phyloP scores from a whole-genome alignment of 2,797 vertebrate genomes.

The Linurgus olivaceus region DNA sequence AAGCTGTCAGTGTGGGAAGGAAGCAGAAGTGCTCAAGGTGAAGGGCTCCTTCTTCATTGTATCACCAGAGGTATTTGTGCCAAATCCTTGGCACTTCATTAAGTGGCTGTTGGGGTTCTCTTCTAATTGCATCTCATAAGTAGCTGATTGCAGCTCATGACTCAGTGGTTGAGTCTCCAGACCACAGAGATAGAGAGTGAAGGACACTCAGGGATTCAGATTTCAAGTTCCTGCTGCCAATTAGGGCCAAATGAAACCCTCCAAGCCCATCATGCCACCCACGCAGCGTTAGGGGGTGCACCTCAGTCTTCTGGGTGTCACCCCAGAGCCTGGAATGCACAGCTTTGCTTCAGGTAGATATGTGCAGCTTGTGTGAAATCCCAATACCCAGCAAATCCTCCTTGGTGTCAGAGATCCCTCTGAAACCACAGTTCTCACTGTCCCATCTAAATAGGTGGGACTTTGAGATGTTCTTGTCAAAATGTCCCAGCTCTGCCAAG shows the following conservation, averaged over 20 bases:
- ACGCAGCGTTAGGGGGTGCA: not conserved
- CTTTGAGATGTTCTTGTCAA: not conserved
- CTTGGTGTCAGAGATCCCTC: not conserved
- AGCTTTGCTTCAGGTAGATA: not conserved
- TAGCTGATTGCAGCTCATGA: constrained; percentile 32
- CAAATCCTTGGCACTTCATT: constrained; percentile 37
- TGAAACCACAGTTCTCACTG: not conserved
- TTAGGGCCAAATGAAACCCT: not conserved
- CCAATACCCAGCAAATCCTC: not conserved
- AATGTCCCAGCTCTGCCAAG: not conserved
- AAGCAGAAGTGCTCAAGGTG: constrained; percentile 20
- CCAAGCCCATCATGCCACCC: not conserved
- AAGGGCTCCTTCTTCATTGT: constrained; percentile 14
- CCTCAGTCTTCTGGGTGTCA: not conserved
- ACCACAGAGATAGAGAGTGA: constrained; percentile 5
- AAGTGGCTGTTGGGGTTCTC: constrained; percentile 31
- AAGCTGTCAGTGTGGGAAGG: constrained; percentile 32
- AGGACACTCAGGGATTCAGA: not conserved
- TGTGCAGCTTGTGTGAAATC: not conserved
- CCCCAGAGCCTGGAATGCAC: not conserved
- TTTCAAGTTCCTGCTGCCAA: not conserved
- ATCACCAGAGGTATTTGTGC: constrained; percentile 37
- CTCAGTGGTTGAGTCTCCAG: not conserved
- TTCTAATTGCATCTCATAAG: constrained; percentile 28
- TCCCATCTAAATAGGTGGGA: not conserved